Percentiles rank a stretch among this genome's conserved stretches.
These are phyloP conservation scores for Drosophila anomelani DNA, from an alignment of 2,888 invertebrate species.

Conservation along the genomic window DNA sequence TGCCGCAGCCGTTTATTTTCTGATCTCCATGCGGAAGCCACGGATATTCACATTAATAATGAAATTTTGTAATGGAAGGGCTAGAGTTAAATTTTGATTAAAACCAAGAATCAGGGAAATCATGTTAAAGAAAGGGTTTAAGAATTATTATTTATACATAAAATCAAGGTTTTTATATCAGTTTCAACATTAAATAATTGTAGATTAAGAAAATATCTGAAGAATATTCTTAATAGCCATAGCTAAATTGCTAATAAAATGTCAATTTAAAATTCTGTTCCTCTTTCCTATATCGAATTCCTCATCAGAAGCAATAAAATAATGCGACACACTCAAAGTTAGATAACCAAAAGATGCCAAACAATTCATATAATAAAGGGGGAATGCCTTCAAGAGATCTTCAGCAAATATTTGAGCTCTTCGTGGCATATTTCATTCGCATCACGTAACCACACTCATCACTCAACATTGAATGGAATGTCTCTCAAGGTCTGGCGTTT, in stretches of 20 bases:
- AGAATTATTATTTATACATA: background rate
- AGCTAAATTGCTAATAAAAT: background rate
- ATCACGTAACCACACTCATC: constrained; percentile 37
- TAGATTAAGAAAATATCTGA: background rate
- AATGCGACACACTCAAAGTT: constrained; percentile 13
- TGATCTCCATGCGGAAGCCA: constrained; percentile 58
- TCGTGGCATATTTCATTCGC: constrained; percentile 14
- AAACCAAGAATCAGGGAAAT: background rate
- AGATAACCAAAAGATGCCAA: constrained; percentile 17
- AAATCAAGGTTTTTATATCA: no score
- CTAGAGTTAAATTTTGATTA: background rate
- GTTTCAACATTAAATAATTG: background rate
- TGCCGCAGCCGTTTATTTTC: constrained; percentile 58
- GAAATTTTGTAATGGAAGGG: constrained; percentile 17
- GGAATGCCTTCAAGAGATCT: constrained; percentile 1
- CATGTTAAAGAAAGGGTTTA: background rate
- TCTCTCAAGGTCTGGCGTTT: constrained; percentile 15
- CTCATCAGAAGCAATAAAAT: constrained; percentile 5
- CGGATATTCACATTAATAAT: constrained; percentile 47
- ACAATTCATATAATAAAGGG: constrained; percentile 1
- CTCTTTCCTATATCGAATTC: background rate
- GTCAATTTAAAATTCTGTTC: background rate
- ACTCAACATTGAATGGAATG: constrained; percentile 27
- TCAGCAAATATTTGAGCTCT: background rate
- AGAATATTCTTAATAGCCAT: no score